A percentile compares a stretch with the other conserved stretches of the same genome.
These are phyloP conservation scores for Microcebus jonahi DNA, from an alignment of 2,113 vertebrate species.

Conservation along the genomic window DNA sequence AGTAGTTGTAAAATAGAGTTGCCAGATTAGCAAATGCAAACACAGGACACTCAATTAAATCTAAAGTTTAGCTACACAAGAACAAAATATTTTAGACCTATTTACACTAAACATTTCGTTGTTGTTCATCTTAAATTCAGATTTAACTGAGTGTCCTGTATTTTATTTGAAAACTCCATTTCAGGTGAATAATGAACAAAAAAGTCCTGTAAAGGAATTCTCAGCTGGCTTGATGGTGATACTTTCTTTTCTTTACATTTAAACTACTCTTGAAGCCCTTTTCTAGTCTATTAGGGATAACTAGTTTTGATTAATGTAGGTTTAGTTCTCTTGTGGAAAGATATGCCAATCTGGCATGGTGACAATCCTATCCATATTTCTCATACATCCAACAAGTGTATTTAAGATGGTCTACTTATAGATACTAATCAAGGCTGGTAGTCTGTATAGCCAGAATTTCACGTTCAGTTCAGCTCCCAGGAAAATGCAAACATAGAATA, in stretches of 20 bases:
- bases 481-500: neutral
- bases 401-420: neutral
- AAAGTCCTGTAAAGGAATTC: neutral
- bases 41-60: neutral
- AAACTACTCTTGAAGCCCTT: neutral
- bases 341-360: neutral
- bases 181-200: neutral
- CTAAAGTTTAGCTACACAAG: neutral
- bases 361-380: neutral
- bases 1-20: neutral
- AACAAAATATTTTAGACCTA: neutral
- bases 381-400: neutral
- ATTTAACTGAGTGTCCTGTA: neutral
- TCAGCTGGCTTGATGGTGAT: neutral
- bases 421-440: neutral
- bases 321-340: neutral
- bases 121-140: slow-evolving; percentile 3
- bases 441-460: neutral
- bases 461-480: neutral
- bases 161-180: neutral
- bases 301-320: neutral
- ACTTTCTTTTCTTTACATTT: neutral
- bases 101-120: neutral
- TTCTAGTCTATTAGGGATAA: neutral
- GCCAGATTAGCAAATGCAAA: neutral